Evolutionary conservation across 2,888 invertebrate genomes (phyloP).

Genomic region (Cerastis rubricosa): DNA sequence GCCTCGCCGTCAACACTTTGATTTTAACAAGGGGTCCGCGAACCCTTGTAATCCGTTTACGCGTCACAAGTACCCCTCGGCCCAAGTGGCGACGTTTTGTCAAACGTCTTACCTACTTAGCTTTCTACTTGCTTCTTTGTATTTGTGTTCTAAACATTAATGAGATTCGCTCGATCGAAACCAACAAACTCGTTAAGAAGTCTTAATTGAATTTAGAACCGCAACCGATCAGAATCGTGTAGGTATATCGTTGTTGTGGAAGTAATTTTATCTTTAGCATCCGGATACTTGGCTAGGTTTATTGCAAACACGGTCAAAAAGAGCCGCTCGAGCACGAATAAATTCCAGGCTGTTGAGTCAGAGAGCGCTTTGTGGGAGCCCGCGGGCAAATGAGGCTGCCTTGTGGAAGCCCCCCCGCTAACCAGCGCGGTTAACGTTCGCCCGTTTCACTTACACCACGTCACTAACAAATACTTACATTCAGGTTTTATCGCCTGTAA

Average conservation of each 20-base stretch:
- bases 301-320: constrained; percentile 67
- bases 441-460: constrained; percentile 20
- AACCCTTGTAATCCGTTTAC: constrained; percentile 87
- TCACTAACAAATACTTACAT: constrained; percentile 28
- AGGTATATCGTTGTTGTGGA: constrained; percentile 13
- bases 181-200: constrained; percentile 36
- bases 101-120: constrained; percentile 78
- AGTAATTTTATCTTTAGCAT: constrained; percentile 12
- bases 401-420: constrained; percentile 35
- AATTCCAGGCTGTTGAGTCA: constrained; percentile 69
- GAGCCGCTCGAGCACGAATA: constrained; percentile 61
- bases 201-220: constrained; percentile 45
- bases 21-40: constrained; percentile 82
- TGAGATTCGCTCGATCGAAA: constrained; percentile 39
- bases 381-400: constrained; percentile 62
- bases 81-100: constrained; percentile 79
- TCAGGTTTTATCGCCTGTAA: constrained; percentile 5
- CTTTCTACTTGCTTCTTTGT: constrained; percentile 71
- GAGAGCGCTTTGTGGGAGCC: constrained; percentile 66
- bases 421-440: constrained; percentile 33
- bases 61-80: constrained; percentile 77
- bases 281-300: constrained; percentile 54
- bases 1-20: constrained; percentile 84
- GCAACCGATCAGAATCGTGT: constrained; percentile 14
- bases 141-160: constrained; percentile 70